Conservation (phyloP, 2,797 vertebrate genomes). For the Acrossocheilus wenchowensis region DNA sequence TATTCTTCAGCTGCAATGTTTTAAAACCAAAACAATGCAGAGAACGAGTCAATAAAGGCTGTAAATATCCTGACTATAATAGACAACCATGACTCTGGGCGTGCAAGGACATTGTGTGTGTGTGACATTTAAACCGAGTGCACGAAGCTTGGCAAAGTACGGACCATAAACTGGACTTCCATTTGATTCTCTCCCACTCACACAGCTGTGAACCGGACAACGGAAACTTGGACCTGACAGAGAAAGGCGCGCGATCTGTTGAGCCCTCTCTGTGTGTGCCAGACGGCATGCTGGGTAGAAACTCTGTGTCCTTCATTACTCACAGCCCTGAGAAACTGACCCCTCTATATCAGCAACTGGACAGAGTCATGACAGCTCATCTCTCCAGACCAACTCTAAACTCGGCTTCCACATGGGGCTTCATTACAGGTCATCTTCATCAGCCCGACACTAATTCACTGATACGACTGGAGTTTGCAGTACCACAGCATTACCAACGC, state of each 20-base stretch:
- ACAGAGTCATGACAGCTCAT: constrained; percentile 2
- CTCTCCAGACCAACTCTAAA: constrained; percentile 25
- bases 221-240: constrained; percentile 36
- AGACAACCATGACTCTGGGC: background rate
- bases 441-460: background rate
- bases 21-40: background rate
- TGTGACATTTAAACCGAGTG: background rate
- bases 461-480: background rate
- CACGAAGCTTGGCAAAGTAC: constrained; percentile 24
- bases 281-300: constrained; percentile 32
- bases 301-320: constrained; percentile 33
- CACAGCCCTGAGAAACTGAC: constrained; percentile 27
- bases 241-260: constrained; percentile 15
- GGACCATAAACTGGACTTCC: constrained; percentile 18
- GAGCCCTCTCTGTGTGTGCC: constrained; percentile 28
- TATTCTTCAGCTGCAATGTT: background rate
- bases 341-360: constrained; percentile 5
- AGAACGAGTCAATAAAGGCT: background rate
- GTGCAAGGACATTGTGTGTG: background rate
- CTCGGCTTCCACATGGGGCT: constrained; percentile 16
- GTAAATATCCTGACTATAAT: background rate
- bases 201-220: constrained; percentile 34
- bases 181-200: constrained; percentile 17
- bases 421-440: constrained; percentile 10
- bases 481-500: background rate